These are phyloP conservation scores for Recurvirostra avosetta DNA, from an alignment of 2,113 vertebrate species.

Conservation along the genomic window DNA sequence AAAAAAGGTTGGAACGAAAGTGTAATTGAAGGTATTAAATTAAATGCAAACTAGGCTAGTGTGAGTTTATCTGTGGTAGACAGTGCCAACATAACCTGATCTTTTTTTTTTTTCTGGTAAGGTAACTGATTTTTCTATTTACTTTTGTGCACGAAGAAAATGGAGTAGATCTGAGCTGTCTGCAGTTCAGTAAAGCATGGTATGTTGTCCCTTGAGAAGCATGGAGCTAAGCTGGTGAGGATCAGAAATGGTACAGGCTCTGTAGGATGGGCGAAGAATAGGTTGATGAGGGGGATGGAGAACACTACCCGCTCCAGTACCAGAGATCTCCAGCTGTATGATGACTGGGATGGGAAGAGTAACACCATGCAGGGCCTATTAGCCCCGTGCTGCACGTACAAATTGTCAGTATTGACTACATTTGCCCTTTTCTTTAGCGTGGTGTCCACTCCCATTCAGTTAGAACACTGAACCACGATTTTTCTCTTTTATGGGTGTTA, in stretches of 20 bases:
- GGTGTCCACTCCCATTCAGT: background rate
- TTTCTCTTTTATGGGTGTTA: background rate
- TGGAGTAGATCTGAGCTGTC: background rate
- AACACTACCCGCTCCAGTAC: background rate
- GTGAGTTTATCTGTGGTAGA: background rate
- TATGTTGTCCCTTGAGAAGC: background rate
- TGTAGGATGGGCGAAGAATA: background rate
- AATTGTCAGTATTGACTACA: background rate
- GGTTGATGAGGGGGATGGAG: background rate
- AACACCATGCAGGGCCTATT: rapidly evolving
- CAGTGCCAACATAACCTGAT: background rate
- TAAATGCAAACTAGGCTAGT: background rate
- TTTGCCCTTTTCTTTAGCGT: background rate
- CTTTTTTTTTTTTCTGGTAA: background rate
- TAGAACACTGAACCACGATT: background rate
- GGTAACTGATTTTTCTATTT: background rate
- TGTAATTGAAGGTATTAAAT: background rate
- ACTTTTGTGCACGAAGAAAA: background rate
- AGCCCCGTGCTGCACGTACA: rapidly evolving
- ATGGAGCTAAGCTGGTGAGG: background rate
- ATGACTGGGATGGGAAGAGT: background rate
- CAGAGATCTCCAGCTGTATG: background rate
- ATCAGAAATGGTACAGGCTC: background rate
- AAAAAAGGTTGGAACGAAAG: background rate
- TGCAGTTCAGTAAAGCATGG: background rate